Evolutionary conservation across 2,113 vertebrate genomes (phyloP), one percentile per base, ranked within the genome.

Genomic region (Aegypius monachus): DNA sequence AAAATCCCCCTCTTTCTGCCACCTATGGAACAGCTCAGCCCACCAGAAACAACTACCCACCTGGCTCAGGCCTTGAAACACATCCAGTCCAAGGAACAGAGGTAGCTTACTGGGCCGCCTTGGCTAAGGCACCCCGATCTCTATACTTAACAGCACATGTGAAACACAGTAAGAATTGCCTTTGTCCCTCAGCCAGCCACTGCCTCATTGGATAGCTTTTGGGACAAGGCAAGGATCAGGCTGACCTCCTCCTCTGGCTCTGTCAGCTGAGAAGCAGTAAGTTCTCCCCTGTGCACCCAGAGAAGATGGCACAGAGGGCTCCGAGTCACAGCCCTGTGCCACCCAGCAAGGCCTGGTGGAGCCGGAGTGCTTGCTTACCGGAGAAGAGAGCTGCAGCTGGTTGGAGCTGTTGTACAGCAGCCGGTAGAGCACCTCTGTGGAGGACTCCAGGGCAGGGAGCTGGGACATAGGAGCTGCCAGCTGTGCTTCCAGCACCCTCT

Each of bases 401-500:
- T 93, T 95, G 85, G 85, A 94, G 67, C 85, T 86, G 56, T 79
- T 34, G 23, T 97, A 93, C 68, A 97, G 65, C 3, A 27, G 38
- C 53, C 0, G 10, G 20, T 96, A 85, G 16, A 97, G 61, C 23
- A 4, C 8, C 38, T 88, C 42, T 21, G 19, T 55, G 31, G 89
- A 90, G 16, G 94, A 79, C 81, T 97, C 96, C 45, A 97, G 72
- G 47, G 62, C 92, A 63, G 75, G 29, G 25, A 94, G 26, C 7
- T 95, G 75, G 61, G 71, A 5, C 11, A 32, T 2, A 52, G 93
- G 68, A 65, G 82, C 85, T 56, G 59, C 52, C 77, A 95, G 43
- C 55, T 95, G 91, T 32, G 78, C 72, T 68, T 96, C 79, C 65
- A 97, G 61, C 67, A 72, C 52, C 48, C 5, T 95, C 38, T 82